phyloP scores from a whole-genome alignment of 2,797 vertebrate species.

The Mergus octosetaceus region DNA sequence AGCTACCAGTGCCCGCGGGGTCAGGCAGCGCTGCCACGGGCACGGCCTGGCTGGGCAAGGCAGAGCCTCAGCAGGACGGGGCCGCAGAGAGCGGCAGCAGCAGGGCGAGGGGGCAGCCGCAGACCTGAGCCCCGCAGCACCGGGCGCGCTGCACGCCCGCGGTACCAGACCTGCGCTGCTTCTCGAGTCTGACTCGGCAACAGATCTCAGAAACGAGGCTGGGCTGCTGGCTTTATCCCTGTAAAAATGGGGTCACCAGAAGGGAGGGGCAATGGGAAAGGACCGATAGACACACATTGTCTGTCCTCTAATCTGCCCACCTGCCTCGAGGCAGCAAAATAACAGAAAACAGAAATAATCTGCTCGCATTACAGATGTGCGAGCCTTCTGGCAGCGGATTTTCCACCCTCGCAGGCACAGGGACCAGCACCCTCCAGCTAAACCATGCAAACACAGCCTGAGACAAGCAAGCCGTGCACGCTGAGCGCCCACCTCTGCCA shows the following conservation, averaged over 20 bases:
- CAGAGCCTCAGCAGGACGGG: too few relatives aligned
- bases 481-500: neutral
- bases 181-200: conserved; percentile 1
- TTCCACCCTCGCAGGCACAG: neutral
- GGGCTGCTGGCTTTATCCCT: conserved; percentile 33
- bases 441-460: neutral
- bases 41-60: accelerated
- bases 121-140: accelerated
- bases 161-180: neutral
- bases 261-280: neutral
- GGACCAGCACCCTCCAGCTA: neutral
- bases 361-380: neutral
- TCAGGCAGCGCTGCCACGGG: accelerated
- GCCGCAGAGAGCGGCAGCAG: neutral
- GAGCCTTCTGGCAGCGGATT: conserved; percentile 12
- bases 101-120: accelerated
- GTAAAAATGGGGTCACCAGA: conserved; percentile 37
- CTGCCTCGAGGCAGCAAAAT: conserved; percentile 25
- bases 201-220: conserved; percentile 46
- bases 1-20: accelerated
- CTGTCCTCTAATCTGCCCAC: conserved; percentile 47
- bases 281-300: neutral
- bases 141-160: accelerated
- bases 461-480: neutral
- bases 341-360: conserved; percentile 39